These are phyloP conservation scores for Drosophila cardini DNA, from an alignment of 1,140 invertebrate genomes.

Conservation along the genomic window DNA sequence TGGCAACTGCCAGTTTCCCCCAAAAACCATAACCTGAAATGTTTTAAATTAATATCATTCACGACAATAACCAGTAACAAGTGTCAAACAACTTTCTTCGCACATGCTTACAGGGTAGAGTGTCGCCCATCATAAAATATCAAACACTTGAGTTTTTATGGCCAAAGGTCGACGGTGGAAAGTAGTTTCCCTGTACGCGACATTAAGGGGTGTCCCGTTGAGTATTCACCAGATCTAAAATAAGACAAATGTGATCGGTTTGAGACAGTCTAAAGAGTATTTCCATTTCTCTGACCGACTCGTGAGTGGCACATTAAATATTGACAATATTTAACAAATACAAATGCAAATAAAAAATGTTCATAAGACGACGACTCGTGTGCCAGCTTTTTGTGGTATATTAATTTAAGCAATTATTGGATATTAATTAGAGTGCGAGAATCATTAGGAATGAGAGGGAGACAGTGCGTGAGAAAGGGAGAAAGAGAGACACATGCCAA, in stretches of 20 bases:
- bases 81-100: constrained; percentile 48
- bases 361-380: constrained; percentile 16
- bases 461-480: too few species aligned
- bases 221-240: neutral
- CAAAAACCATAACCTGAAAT: neutral
- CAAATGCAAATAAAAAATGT: constrained; percentile 26
- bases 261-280: neutral
- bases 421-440: constrained; percentile 66
- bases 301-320: constrained; percentile 73
- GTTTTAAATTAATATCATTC: neutral
- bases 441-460: constrained; percentile 1
- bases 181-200: neutral
- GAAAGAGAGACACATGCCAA: constrained; percentile 7
- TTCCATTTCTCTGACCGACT: constrained; percentile 10
- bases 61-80: constrained; percentile 33
- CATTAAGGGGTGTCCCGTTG: neutral
- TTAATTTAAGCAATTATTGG: constrained; percentile 73
- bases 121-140: neutral
- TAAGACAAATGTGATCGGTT: neutral
- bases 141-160: neutral
- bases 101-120: neutral
- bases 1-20: neutral
- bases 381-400: constrained; percentile 40
- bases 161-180: neutral
- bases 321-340: constrained; percentile 32